Conservation (phyloP, 2,797 vertebrate species). For the Ataeniobius toweri region DNA sequence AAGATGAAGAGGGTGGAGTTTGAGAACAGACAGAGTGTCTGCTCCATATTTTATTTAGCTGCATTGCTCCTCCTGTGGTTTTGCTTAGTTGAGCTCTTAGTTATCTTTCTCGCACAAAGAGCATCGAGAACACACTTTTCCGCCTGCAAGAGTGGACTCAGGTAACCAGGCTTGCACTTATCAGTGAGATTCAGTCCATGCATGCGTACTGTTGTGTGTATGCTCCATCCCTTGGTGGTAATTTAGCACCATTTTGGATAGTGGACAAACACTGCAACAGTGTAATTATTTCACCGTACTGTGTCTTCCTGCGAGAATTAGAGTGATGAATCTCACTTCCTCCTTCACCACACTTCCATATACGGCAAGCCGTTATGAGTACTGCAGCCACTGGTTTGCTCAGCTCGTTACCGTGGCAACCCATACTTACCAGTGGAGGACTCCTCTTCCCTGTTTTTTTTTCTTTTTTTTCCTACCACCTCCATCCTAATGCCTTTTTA, state of each 20-base stretch:
- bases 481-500: background rate
- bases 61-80: slow-evolving; percentile 36
- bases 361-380: slow-evolving; percentile 59
- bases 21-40: slow-evolving; percentile 32
- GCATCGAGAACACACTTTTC: slow-evolving; percentile 1
- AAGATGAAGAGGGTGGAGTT: slow-evolving; percentile 29
- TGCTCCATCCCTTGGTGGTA: slow-evolving; percentile 22
- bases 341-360: slow-evolving; percentile 64
- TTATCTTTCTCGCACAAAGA: slow-evolving; percentile 1
- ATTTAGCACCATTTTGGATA: slow-evolving; percentile 32
- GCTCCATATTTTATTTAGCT: slow-evolving; percentile 63
- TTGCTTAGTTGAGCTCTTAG: slow-evolving; percentile 61
- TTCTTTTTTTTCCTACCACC: slow-evolving; percentile 48
- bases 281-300: slow-evolving; percentile 60
- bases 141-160: slow-evolving; percentile 7
- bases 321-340: slow-evolving; percentile 72
- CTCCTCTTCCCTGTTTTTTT: slow-evolving; percentile 37
- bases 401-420: slow-evolving; percentile 74
- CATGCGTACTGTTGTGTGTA: background rate
- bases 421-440: slow-evolving; percentile 56
- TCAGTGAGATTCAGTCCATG: slow-evolving; percentile 7
- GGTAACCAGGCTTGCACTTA: background rate
- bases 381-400: slow-evolving; percentile 66
- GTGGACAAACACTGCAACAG: slow-evolving; percentile 23
- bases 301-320: slow-evolving; percentile 57